phyloP scores from a whole-genome alignment of 1,140 invertebrate species.

The Papilio polyxenes region DNA sequence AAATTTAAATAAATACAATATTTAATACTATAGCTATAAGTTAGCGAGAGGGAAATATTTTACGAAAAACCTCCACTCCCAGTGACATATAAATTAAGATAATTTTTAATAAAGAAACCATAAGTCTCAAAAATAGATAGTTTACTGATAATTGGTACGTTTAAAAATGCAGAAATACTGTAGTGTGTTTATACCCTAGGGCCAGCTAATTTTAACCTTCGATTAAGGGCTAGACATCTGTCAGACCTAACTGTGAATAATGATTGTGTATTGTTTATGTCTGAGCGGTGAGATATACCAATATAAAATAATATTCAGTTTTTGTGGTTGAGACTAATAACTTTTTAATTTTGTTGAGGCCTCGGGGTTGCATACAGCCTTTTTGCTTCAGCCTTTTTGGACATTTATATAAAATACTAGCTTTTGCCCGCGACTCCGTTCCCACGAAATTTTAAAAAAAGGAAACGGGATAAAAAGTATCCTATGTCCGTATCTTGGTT shows the following conservation, averaged over 20 bases:
- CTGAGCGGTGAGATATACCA: conserved; percentile 37
- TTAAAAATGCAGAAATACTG: neutral
- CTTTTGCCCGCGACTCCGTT: too few relatives aligned
- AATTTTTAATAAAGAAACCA: neutral
- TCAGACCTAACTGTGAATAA: conserved; percentile 61
- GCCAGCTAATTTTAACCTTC: conserved; percentile 76
- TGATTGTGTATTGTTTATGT: conserved; percentile 56
- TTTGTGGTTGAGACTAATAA: neutral
- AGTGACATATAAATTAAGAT: too few relatives aligned
- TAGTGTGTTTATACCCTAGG: conserved; percentile 25
- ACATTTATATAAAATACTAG: too few relatives aligned
- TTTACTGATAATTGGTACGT: neutral
- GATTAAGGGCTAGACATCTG: conserved; percentile 70
- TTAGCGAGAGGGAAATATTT: neutral
- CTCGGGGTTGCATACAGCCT: too few relatives aligned
- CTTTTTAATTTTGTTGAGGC: neutral
- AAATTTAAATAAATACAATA: neutral
- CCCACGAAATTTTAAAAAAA: too few relatives aligned
- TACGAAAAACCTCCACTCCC: too few relatives aligned
- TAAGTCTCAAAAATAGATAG: neutral
- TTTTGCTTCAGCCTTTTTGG: too few relatives aligned
- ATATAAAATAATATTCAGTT: neutral
- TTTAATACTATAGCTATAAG: too few relatives aligned
- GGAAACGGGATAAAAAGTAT: too few relatives aligned
- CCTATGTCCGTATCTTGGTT: too few relatives aligned